Evolutionary conservation across 2,888 invertebrate genomes (phyloP).

Genomic region (Pseudeuparius sepicola): DNA sequence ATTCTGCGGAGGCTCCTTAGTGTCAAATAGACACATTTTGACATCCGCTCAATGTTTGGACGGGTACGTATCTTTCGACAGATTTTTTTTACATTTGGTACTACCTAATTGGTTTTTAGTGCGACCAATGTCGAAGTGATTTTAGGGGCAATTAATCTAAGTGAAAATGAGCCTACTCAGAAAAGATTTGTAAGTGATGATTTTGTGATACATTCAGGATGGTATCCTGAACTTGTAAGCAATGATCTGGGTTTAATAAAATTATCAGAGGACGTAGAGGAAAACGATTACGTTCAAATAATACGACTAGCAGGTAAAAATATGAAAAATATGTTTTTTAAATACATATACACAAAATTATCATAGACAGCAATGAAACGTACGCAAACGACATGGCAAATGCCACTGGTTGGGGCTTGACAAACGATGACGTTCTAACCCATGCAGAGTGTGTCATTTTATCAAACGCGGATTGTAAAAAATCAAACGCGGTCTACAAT

Average conservation of each 20-base stretch:
- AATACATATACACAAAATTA: too few species aligned
- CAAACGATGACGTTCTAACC: slow-evolving; percentile 13
- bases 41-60: slow-evolving; percentile 19
- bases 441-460: slow-evolving; percentile 15
- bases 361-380: slow-evolving; percentile 11
- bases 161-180: slow-evolving; percentile 29
- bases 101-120: slow-evolving; percentile 13
- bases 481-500: slow-evolving; percentile 10
- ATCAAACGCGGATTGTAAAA: slow-evolving; percentile 17
- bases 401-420: slow-evolving; percentile 20
- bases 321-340: too few species aligned
- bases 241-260: slow-evolving; percentile 38
- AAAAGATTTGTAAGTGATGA: slow-evolving; percentile 24
- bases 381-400: slow-evolving; percentile 15
- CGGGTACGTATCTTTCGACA: slow-evolving; percentile 8
- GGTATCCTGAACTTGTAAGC: slow-evolving; percentile 30
- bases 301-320: slow-evolving; percentile 7
- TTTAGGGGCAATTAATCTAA: slow-evolving; percentile 30
- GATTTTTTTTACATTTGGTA: too few species aligned
- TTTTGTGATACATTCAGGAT: slow-evolving; percentile 35
- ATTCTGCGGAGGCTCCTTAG: slow-evolving; percentile 20
- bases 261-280: slow-evolving; percentile 3
- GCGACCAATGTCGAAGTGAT: slow-evolving; percentile 16
- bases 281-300: slow-evolving; percentile 11
- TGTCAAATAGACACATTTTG: slow-evolving; percentile 16